Percentiles rank a stretch among this genome's conserved stretches.
These are phyloP conservation scores for Choloepus hoffmanni DNA, from an alignment of 2,113 vertebrate species.

Conservation along the genomic window DNA sequence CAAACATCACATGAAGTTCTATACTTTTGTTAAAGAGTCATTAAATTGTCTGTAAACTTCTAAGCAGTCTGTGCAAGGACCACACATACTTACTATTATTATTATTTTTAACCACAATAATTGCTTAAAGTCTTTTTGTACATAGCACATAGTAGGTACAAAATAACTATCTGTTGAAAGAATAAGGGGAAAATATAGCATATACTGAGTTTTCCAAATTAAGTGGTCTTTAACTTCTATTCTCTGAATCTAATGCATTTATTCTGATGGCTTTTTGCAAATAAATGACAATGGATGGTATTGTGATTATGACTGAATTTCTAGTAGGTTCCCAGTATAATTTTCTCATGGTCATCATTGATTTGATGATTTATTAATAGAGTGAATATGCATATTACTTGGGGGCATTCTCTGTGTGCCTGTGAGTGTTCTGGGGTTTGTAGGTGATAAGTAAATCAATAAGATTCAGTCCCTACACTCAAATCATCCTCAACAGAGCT, in stretches of 20 bases:
- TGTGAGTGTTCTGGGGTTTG: background rate
- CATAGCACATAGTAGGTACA: background rate
- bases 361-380: background rate
- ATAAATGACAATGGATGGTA: background rate
- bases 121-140: background rate
- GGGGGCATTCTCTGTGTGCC: background rate
- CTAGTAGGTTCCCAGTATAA: background rate
- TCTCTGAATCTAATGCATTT: background rate
- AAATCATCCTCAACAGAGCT: background rate
- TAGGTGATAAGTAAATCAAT: background rate
- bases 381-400: background rate
- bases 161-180: background rate
- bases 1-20: background rate
- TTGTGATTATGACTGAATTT: background rate
- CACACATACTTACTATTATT: background rate
- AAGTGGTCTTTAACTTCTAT: background rate
- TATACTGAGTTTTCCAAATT: background rate
- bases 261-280: background rate
- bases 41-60: background rate
- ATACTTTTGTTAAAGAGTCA: background rate
- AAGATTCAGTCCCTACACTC: background rate
- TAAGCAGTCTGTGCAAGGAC: background rate
- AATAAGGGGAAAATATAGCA: background rate
- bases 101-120: background rate
- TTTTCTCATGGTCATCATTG: background rate